Percentiles rank a stretch among this genome's conserved stretches.
These are phyloP conservation scores for Emydocephalus ijimae DNA, from an alignment of 2,113 vertebrate species.

Conservation along the genomic window DNA sequence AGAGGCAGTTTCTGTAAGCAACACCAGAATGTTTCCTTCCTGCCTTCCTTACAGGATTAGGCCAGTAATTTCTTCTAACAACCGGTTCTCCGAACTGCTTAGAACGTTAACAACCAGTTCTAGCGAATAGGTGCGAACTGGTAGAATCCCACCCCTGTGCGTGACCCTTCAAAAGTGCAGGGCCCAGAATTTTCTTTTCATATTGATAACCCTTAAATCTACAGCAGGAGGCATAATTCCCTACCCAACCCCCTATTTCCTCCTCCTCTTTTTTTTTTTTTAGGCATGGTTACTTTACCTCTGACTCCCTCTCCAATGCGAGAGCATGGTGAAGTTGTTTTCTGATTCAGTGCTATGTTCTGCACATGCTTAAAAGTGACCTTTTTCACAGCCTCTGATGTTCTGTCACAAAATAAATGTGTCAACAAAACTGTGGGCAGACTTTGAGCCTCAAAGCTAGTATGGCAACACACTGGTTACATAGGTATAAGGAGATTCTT, in stretches of 20 bases:
- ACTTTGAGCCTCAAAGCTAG: neutral
- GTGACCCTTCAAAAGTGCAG: neutral
- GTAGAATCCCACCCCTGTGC: no score
- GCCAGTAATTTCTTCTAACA: no score
- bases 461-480: neutral
- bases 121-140: no score
- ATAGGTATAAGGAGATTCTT: neutral
- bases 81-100: no score
- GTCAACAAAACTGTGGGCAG: no score
- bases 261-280: neutral
- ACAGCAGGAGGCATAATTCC: neutral
- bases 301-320: neutral
- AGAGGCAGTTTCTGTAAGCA: no score
- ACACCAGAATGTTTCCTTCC: no score
- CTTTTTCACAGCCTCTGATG: neutral
- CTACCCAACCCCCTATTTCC: neutral
- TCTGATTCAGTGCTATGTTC: neutral
- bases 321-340: neutral
- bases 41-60: no score
- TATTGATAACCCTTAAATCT: neutral
- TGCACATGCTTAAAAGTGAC: neutral
- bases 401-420: neutral
- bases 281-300: neutral
- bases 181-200: neutral
- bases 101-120: no score